Evolutionary conservation across 2,888 invertebrate genomes (phyloP).

Genomic region (Sphinx pinastri): DNA sequence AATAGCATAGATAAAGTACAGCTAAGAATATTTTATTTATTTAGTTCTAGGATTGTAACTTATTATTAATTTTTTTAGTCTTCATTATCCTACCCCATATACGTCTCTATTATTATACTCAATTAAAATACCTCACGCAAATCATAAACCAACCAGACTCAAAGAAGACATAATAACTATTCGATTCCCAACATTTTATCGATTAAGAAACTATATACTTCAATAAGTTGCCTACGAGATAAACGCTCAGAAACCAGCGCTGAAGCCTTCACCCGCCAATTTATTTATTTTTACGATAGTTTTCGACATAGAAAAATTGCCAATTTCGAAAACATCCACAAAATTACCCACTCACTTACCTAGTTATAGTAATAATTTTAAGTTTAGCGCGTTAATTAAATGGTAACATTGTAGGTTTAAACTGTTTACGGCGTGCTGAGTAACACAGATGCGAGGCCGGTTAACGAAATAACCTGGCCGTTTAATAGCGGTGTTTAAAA

Average conservation of each 20-base stretch:
- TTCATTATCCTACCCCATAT: too few relatives aligned
- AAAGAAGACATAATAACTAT: neutral
- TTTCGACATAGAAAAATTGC: neutral
- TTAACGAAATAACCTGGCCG: slow-evolving; percentile 20
- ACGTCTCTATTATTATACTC: neutral
- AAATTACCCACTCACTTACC: neutral
- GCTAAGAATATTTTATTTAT: neutral
- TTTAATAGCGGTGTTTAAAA: slow-evolving; percentile 14
- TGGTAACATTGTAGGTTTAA: slow-evolving; percentile 19
- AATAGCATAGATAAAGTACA: too few relatives aligned
- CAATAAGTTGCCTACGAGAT: neutral
- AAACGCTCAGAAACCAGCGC: neutral
- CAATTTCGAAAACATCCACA: neutral
- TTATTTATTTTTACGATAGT: neutral
- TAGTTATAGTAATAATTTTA: neutral
- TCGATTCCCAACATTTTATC: neutral
- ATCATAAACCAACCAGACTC: neutral
- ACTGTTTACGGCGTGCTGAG: slow-evolving; percentile 15
- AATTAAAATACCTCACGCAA: neutral
- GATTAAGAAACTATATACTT: neutral
- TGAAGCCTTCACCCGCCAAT: too few relatives aligned
- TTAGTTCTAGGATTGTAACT: neutral
- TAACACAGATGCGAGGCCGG: slow-evolving; percentile 22
- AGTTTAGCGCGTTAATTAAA: neutral
- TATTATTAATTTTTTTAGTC: too few relatives aligned